These are phyloP conservation scores for Amiota minor DNA, from an alignment of 2,888 invertebrate genomes.

Conservation along the genomic window DNA sequence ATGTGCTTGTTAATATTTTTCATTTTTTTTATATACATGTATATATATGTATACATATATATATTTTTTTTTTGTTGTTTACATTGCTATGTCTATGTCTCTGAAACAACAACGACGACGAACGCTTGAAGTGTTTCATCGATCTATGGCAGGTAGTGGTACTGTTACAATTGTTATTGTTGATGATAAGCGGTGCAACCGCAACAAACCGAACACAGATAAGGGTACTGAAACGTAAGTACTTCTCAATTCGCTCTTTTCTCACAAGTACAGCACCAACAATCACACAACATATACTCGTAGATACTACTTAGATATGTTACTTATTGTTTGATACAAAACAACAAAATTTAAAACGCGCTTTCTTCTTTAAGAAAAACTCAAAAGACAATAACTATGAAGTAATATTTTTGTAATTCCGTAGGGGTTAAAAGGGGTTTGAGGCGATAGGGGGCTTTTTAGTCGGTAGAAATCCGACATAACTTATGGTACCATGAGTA, in stretches of 20 bases:
- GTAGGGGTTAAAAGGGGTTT: no score
- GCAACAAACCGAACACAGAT: constrained; percentile 25
- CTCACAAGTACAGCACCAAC: neutral
- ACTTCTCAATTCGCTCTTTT: neutral
- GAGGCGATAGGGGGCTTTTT: no score
- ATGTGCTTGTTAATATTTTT: neutral
- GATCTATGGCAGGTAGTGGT: neutral
- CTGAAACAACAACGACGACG: neutral
- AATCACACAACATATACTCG: neutral
- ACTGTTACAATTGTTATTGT: neutral
- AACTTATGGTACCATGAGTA: no score
- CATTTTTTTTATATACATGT: no score
- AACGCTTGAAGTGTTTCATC: constrained; percentile 11
- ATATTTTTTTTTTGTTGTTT: neutral
- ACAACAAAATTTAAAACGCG: constrained; percentile 1
- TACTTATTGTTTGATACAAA: constrained; percentile 35
- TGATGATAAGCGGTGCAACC: constrained; percentile 22
- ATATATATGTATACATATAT: no score
- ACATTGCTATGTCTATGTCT: constrained; percentile 18
- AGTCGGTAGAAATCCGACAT: no score
- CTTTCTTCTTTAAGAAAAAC: constrained; percentile 49
- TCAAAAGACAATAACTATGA: neutral
- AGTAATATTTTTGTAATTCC: no score
- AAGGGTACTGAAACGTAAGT: neutral
- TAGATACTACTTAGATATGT: constrained; percentile 34